Evolutionary conservation across 2,888 invertebrate species (phyloP), one percentile per base, ranked within the genome.

Genomic region (Mesorhabditis spiculigera): DNA sequence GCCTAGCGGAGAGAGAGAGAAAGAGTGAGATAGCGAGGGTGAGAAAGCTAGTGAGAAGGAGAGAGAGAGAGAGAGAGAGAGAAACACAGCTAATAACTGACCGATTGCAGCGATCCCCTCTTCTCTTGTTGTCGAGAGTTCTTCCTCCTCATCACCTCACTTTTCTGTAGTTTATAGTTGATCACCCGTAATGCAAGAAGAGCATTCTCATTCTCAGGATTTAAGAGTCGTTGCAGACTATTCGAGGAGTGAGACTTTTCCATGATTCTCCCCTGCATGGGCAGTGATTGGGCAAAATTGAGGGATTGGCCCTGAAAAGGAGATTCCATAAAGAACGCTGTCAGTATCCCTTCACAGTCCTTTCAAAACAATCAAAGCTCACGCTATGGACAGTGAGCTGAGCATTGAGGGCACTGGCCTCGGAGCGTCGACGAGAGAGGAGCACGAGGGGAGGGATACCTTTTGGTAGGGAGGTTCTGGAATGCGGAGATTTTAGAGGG

Each of bases 391-490:
- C 58, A 50, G 58, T 50, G 8, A 50, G n/a, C n/a, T 50, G 58
- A 50, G 58, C 58, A n/a, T 50, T 50, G n/a, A 50, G 58, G 8
- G 58, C 58, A n/a, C 58, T 50, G 58, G 58, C 58, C n/a, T 50
- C 58, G 58, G 58, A 50, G 8, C 58, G 58, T 50, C 58, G 58
- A 13, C 58, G 8, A 13, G 58, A 50, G 8, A 50, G 58, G n/a
- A 50, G 58, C 8, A 50, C 58, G 10, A 50, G n/a, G 8, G 58
- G 58, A n/a, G 58, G 58, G n/a, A 50, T n/a, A 13, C 10, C 8
- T 10, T n/a, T 10, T 13, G 8, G 8, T 1, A 50, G 58, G 8
- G 58, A 50, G 10, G 58, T 50, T 3, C 58, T 50, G n/a, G n/a
- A 50, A 50, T 28, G 28, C 1, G 3, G 28, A 28, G 28, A 28